Evolutionary conservation across 2,113 vertebrate species (phyloP).

Genomic region (Danionella cerebrum): DNA sequence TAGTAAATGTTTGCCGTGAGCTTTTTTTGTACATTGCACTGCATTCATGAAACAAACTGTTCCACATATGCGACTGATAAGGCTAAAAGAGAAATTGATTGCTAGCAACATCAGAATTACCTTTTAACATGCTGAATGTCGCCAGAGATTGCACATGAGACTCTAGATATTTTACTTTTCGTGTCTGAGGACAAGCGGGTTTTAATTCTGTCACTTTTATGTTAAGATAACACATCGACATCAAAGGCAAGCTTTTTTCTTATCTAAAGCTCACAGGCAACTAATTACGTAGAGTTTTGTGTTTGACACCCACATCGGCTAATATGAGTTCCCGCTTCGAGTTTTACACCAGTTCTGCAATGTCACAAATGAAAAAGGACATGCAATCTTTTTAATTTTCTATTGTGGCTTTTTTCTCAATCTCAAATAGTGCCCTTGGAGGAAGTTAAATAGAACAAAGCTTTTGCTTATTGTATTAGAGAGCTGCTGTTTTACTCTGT

Average conservation of each 20-base stretch:
- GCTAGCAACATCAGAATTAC: neutral
- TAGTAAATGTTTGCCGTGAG: neutral
- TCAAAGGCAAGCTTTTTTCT: constrained; percentile 44
- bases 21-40: neutral
- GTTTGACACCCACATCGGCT: constrained; percentile 37
- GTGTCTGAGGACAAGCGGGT: neutral
- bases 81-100: neutral
- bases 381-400: neutral
- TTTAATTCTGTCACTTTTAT: constrained; percentile 17
- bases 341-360: constrained; percentile 22
- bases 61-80: neutral
- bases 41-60: neutral
- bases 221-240: constrained; percentile 39
- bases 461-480: neutral
- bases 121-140: neutral
- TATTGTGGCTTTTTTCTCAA: neutral
- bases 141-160: neutral
- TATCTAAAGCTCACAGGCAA: constrained; percentile 55
- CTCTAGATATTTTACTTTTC: constrained; percentile 22
- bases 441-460: neutral
- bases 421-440: neutral
- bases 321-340: constrained; percentile 50
- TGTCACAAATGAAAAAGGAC: constrained; percentile 21
- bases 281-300: constrained; percentile 46
- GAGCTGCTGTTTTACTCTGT: neutral